Evolutionary conservation across 2,888 invertebrate genomes (phyloP), one percentile per base, ranked within the genome.

Genomic region (Nudaria mundana): DNA sequence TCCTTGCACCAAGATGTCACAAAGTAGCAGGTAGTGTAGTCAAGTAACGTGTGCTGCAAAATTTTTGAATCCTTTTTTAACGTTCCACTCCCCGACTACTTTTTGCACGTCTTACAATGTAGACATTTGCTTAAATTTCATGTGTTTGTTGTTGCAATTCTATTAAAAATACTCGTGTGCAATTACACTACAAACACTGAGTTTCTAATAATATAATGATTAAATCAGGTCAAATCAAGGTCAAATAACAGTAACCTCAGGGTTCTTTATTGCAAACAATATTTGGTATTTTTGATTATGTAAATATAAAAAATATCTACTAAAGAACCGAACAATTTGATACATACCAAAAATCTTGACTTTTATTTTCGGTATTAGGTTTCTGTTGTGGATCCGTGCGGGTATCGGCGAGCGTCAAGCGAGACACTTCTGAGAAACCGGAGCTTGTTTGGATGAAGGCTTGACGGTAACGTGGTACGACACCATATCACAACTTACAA

Each of bases 1-100:
- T 47, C 87, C 87, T 85, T 87, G 74, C 50, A 66, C 76, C 76
- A 80, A 85, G 85, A 83, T 80, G 82, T 81, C 79, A 83, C 79
- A 83, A 83, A 83, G 77, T 85, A 86, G 85, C 86, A 86, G 85
- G 85, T 85, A 87, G 78, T 62, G 72, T 65, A 71, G 76, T 76
- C 73, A 39, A 43, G 66, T 71, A 76, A 77, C 78, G 72, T 76
- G 73, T 74, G 75, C 67, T 77, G 76, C 71, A 69, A 80, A 81
- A 82, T 79, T 83, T 83, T 66, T 37, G 41, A 81, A 76, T 72
- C 69, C 67, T 77, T 83, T 84, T 30, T 82, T 81, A 80, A 72
- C 77, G 79, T 71, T 66, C 62, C 49, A 35, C 44, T 59, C 65
- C 64, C 58, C 56, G 59, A 58, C 50, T 66, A 68, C 67, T 72